A percentile compares a stretch with the other conserved stretches of the same genome.
phyloP scores from a whole-genome alignment of 1,140 invertebrate genomes.

The Cherax quadricarinatus region DNA sequence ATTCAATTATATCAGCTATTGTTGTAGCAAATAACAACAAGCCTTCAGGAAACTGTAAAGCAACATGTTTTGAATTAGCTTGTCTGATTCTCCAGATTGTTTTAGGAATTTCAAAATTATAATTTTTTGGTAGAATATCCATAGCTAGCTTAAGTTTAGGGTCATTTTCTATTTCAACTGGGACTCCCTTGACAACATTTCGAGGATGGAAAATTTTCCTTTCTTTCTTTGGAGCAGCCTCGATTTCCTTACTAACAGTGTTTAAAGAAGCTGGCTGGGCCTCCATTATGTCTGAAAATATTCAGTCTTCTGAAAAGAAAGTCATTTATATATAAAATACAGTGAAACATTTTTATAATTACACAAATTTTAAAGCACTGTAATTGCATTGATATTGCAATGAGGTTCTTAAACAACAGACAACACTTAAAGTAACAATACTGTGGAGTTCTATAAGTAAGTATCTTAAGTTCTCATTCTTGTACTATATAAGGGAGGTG shows the following conservation, averaged over 20 bases:
- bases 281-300: conserved; percentile 8
- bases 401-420: too few species aligned
- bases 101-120: conserved; percentile 99
- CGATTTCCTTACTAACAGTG: conserved; percentile 32
- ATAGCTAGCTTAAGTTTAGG: conserved; percentile 85
- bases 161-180: conserved; percentile 89
- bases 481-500: too few species aligned
- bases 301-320: background rate
- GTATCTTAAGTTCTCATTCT: too few species aligned
- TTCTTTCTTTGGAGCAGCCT: conserved; percentile 33
- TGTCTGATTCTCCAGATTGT: conserved; percentile 97
- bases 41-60: conserved; percentile 98
- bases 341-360: background rate
- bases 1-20: conserved; percentile 95
- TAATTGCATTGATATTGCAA: too few species aligned
- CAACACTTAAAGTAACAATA: too few species aligned
- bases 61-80: conserved; percentile 89
- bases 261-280: background rate
- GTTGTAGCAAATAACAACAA: conserved; percentile 93
- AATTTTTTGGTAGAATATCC: conserved; percentile 90
- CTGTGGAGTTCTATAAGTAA: too few species aligned
- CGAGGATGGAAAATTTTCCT: conserved; percentile 67
- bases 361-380: too few species aligned
- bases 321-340: background rate
- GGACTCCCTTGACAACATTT: conserved; percentile 80